phyloP scores from a whole-genome alignment of 2,888 invertebrate species.

The Lordiphosa fenestrarum region DNA sequence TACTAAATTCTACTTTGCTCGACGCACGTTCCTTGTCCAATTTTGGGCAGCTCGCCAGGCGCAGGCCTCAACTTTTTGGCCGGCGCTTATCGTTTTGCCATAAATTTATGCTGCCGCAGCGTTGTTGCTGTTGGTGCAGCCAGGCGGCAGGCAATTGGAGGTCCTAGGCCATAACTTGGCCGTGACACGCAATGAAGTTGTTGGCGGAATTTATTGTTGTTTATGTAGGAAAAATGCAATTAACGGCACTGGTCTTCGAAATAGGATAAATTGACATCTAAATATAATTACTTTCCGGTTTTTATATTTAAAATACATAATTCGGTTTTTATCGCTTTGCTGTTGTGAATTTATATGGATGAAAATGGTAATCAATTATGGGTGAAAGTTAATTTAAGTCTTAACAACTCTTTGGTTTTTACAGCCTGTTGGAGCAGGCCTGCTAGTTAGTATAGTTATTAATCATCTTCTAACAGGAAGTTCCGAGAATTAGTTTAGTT shows the following conservation, averaged over 20 bases:
- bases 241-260: slow-evolving; percentile 31
- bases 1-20: slow-evolving; percentile 66
- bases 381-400: too few species aligned
- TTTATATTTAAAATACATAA: neutral
- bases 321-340: too few species aligned
- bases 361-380: too few species aligned
- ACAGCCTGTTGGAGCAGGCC: too few species aligned
- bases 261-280: slow-evolving; percentile 25
- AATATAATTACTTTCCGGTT: slow-evolving; percentile 32
- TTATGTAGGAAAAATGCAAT: slow-evolving; percentile 32
- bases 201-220: slow-evolving; percentile 43
- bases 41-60: slow-evolving; percentile 50
- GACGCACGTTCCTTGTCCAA: slow-evolving; percentile 72
- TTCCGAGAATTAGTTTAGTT: too few species aligned
- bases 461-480: too few species aligned
- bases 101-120: slow-evolving; percentile 55
- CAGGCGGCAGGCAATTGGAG: slow-evolving; percentile 33
- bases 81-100: slow-evolving; percentile 68
- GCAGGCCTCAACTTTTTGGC: slow-evolving; percentile 25
- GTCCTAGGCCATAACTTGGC: slow-evolving; percentile 61
- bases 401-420: too few species aligned
- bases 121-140: slow-evolving; percentile 11
- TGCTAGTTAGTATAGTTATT: too few species aligned
- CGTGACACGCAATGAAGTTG: slow-evolving; percentile 70
- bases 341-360: too few species aligned